Percentiles rank a stretch among this genome's conserved stretches.
phyloP scores from a whole-genome alignment of 1,140 invertebrate genomes.

The Venturia canescens region DNA sequence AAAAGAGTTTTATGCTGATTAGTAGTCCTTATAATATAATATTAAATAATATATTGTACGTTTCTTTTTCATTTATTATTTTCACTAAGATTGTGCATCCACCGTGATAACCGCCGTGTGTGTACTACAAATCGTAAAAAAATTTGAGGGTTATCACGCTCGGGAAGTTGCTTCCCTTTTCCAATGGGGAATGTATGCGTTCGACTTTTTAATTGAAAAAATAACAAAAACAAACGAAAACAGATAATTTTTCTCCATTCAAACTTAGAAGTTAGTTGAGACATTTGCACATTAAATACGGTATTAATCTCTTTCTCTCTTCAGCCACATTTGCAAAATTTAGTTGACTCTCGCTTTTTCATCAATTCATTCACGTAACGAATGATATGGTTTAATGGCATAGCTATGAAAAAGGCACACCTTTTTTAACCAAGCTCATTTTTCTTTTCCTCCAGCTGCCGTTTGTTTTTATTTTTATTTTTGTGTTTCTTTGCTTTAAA shows the following conservation, averaged over 20 bases:
- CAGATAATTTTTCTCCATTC: slow-evolving; percentile 20
- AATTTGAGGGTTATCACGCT: slow-evolving; percentile 37
- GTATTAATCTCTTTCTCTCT: slow-evolving; percentile 34
- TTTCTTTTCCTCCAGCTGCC: slow-evolving; percentile 30
- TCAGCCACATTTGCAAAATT: slow-evolving; percentile 36
- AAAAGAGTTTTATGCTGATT: slow-evolving; percentile 45
- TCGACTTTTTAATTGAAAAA: not conserved
- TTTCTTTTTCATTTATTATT: slow-evolving; percentile 22
- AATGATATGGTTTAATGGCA: slow-evolving; percentile 46
- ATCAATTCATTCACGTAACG: slow-evolving; percentile 31
- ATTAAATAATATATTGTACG: slow-evolving; percentile 37
- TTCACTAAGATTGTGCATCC: slow-evolving; percentile 40
- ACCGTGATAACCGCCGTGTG: slow-evolving; percentile 23
- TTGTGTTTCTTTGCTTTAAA: slow-evolving; percentile 45
- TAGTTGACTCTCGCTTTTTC: slow-evolving; percentile 35
- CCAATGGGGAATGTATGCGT: slow-evolving; percentile 36
- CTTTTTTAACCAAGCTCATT: slow-evolving; percentile 45
- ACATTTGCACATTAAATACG: slow-evolving; percentile 24
- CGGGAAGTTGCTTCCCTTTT: slow-evolving; percentile 5
- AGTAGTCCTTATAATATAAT: slow-evolving; percentile 36
- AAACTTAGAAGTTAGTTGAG: slow-evolving; percentile 22
- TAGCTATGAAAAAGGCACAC: slow-evolving; percentile 48
- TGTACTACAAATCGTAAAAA: slow-evolving; percentile 27
- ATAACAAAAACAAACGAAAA: no score
- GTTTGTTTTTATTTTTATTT: slow-evolving; percentile 4